Conservation (phyloP, 2,113 vertebrate species). For the Microtus oregoni region DNA sequence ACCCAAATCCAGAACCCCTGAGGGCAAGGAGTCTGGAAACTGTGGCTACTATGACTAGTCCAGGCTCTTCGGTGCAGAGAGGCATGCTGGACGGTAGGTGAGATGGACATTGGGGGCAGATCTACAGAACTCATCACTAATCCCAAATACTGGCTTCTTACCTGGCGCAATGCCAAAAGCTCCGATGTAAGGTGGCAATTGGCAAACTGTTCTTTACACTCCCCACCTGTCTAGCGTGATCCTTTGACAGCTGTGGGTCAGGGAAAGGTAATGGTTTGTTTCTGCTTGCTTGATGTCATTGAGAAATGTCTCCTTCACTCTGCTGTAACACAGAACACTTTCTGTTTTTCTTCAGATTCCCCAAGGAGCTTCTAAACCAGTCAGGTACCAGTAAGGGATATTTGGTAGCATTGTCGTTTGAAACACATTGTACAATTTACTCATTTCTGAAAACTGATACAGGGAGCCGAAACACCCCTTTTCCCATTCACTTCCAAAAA, state of each 20-base stretch:
- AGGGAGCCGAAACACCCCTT: slow-evolving; percentile 34
- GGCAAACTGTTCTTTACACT: not conserved
- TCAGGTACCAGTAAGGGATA: slow-evolving; percentile 45
- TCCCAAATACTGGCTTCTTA: not conserved
- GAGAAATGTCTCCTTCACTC: not conserved
- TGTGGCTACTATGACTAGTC: not conserved
- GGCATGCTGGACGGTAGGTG: not conserved
- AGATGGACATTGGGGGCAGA: not conserved
- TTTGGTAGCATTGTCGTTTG: not conserved
- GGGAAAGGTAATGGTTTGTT: slow-evolving; percentile 34
- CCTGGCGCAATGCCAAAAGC: not conserved
- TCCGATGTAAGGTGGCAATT: not conserved
- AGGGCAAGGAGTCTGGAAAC: not conserved
- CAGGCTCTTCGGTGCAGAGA: not conserved
- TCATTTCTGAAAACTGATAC: slow-evolving; percentile 75
- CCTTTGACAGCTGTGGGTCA: not conserved
- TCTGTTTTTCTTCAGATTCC: slow-evolving; percentile 57
- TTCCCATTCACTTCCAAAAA: slow-evolving; percentile 55
- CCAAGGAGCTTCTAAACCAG: slow-evolving; percentile 58
- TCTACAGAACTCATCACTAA: not conserved
- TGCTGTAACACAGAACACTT: slow-evolving; percentile 35
- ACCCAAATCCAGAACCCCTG: not conserved
- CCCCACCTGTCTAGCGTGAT: not conserved
- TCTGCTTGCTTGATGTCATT: slow-evolving; percentile 33
- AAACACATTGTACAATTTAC: slow-evolving; percentile 45